Base-by-base conservation (phyloP, 2,113 vertebrate species). In the Sinocyclocheilus rhinocerous region DNA sequence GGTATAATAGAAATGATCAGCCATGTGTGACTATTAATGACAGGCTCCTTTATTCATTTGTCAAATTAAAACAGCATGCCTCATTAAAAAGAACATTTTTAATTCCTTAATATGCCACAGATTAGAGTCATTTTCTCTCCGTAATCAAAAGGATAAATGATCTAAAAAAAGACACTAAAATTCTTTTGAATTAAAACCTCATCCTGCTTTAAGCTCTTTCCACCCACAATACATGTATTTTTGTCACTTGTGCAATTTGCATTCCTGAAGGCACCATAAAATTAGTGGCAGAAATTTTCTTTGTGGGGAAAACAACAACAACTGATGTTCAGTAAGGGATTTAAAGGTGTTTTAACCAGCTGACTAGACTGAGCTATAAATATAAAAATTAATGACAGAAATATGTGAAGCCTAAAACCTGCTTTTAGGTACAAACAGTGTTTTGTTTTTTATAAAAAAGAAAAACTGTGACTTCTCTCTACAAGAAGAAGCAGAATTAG, bases 151-250 rank as follows among this genome's bases (percentile, higher is more conserved):
- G 85, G 83, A 88, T 87, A 88, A 85, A 83, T 85, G 45, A 81
- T 76, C 84, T 81, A 77, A 84, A 85, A 84, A 42, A 22, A 39
- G 39, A 39, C 39, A 39, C 39, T 39, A 39, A 42, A 73, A 81
- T 75, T 79, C 76, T 63, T 33, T 26, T 69, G 77, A 89, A 77
- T 76, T 69, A n/a, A 76, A 84, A 59, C 63, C 81, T 52, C 48
- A 84, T 59, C 52, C 36, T 63, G 78, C 82, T 76, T 52, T 42
- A 69, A 85, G 72, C 57, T 79, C 84, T 79, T 85, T 88, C 81
- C 86, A 22, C 88, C 85, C 87, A 85, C 85, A 55, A 78, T 85
- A 83, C 61, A 72, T 88, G 85, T 85, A 87, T 88, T 90, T 89
- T 83, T 81, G 77, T 83, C 75, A 59, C 86, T 85, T 76, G 65